A percentile compares a stretch with the other conserved stretches of the same genome.
These are phyloP conservation scores for Bombus ignitus DNA, from an alignment of 1,140 invertebrate species.

Conservation along the genomic window DNA sequence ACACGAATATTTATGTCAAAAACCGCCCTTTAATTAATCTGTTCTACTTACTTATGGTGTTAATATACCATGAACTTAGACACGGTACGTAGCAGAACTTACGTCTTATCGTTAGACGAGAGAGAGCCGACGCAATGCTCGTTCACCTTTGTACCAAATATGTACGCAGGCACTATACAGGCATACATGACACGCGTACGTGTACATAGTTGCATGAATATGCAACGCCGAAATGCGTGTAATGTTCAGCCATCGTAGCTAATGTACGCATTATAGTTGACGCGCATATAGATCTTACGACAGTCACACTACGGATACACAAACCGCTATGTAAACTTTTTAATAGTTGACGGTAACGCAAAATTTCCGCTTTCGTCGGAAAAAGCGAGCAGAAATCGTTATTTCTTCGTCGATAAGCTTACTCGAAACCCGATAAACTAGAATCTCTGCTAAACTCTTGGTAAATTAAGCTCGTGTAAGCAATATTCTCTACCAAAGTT, in stretches of 20 bases:
- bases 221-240: slow-evolving; percentile 48
- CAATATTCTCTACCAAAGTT: not conserved
- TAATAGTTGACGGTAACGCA: not conserved
- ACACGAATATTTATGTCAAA: not conserved
- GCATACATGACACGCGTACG: slow-evolving; percentile 6
- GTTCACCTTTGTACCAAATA: slow-evolving; percentile 27
- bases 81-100: not conserved
- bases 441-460: not conserved
- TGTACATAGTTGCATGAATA: slow-evolving; percentile 41
- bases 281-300: slow-evolving; percentile 24
- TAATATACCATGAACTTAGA: not conserved
- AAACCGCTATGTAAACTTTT: slow-evolving; percentile 8
- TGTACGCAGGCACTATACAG: not conserved
- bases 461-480: not conserved
- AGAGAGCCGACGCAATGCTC: not conserved
- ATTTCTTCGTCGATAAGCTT: not conserved
- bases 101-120: not conserved
- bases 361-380: not conserved
- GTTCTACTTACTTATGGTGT: not conserved
- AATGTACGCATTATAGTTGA: slow-evolving; percentile 45
- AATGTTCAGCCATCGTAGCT: slow-evolving; percentile 46
- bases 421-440: not conserved
- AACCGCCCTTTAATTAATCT: not conserved
- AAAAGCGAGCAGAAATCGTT: no score
- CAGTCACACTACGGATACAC: slow-evolving; percentile 10